Evolutionary conservation across 1,140 invertebrate genomes (phyloP).

Genomic region (Drosophila truncata): DNA sequence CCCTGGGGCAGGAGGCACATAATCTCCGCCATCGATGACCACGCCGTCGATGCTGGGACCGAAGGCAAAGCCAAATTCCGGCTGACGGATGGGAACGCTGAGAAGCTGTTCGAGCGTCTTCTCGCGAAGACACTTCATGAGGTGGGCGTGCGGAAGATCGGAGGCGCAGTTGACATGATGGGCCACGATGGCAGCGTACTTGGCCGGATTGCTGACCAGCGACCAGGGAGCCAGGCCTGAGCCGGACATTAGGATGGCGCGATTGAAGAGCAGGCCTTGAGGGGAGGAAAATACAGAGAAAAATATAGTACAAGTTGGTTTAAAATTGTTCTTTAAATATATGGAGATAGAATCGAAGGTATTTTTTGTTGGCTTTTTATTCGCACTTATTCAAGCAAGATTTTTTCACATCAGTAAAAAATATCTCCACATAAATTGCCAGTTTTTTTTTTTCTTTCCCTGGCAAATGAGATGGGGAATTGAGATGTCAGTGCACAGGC

Average conservation of each 20-base stretch:
- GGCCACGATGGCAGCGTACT: conserved; percentile 94
- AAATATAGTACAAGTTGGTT: not conserved
- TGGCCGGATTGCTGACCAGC: conserved; percentile 93
- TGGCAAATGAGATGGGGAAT: not conserved
- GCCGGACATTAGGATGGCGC: conserved; percentile 97
- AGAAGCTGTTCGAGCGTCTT: conserved; percentile 90
- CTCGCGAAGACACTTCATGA: conserved; percentile 94
- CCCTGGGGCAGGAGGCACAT: conserved; percentile 75
- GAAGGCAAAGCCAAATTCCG: conserved; percentile 94
- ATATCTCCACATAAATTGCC: not conserved
- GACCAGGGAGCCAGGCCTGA: conserved; percentile 97
- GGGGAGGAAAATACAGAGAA: conserved; percentile 12
- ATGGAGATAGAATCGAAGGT: not conserved
- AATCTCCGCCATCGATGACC: conserved; percentile 86
- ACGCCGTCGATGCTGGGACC: conserved; percentile 97
- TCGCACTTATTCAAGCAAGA: not conserved
- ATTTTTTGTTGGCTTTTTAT: not conserved
- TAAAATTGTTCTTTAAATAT: not conserved
- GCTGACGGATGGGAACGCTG: conserved; percentile 91
- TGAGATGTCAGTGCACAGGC: not conserved
- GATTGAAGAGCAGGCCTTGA: conserved; percentile 95
- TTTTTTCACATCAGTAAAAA: not conserved
- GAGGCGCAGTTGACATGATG: conserved; percentile 94
- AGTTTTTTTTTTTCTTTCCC: too few species aligned
- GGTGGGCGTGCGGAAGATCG: conserved; percentile 89